Evolutionary conservation across 2,888 invertebrate genomes (phyloP).

Genomic region (Protophormia terraenovae): DNA sequence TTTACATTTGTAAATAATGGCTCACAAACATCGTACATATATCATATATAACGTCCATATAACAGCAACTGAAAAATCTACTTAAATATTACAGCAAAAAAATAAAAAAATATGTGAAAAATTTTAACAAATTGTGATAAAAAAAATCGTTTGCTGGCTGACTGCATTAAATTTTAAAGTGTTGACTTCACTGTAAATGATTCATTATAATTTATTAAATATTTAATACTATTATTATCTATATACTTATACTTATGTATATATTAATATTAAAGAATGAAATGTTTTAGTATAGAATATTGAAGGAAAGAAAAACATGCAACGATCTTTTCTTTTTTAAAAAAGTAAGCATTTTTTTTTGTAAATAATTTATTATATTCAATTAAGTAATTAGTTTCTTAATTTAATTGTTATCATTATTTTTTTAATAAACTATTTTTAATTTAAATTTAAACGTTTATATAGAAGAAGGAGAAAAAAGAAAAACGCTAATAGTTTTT

Average conservation of each 20-base stretch:
- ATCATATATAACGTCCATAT: background rate
- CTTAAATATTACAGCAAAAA: background rate
- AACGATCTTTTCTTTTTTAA: conserved; percentile 21
- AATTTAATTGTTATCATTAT: conserved; percentile 27
- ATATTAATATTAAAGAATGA: background rate
- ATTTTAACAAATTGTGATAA: conserved; percentile 47
- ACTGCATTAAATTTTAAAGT: conserved; percentile 2
- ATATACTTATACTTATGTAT: background rate
- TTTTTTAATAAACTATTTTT: background rate
- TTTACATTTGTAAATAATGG: conserved; percentile 8
- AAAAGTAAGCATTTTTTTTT: background rate
- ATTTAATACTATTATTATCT: background rate
- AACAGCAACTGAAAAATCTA: conserved; percentile 16
- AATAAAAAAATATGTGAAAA: background rate
- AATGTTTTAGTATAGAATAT: background rate
- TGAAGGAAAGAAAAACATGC: background rate
- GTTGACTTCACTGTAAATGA: conserved; percentile 23
- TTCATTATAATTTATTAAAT: background rate
- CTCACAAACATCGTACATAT: background rate
- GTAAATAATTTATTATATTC: conserved; percentile 35
- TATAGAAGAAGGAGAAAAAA: background rate
- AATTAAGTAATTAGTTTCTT: conserved; percentile 30
- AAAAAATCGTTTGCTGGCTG: conserved; percentile 30
- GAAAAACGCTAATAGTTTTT: background rate
- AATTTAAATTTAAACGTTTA: background rate